A percentile compares a stretch with the other conserved stretches of the same genome.
Conservation (phyloP, 2,888 invertebrate species). For the Abrostola tripartita region DNA sequence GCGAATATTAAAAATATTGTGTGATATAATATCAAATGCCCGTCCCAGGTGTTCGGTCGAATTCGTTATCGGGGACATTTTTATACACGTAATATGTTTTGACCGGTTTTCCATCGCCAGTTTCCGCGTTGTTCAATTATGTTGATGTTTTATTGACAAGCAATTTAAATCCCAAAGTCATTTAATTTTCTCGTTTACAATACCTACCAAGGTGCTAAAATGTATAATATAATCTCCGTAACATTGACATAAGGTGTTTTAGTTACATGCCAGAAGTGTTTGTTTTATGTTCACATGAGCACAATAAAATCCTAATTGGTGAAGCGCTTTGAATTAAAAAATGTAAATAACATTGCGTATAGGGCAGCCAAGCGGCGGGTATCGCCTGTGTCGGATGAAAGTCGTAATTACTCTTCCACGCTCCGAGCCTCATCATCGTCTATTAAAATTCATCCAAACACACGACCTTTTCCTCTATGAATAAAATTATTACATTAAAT, state of each 20-base stretch:
- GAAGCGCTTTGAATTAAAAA: slow-evolving; percentile 54
- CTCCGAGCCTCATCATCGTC: slow-evolving; percentile 73
- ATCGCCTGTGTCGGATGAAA: slow-evolving; percentile 62
- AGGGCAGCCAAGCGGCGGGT: slow-evolving; percentile 41
- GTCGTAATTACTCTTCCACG: slow-evolving; percentile 72
- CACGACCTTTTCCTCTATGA: slow-evolving; percentile 74
- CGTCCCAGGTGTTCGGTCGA: slow-evolving; percentile 61
- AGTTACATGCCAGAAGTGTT: slow-evolving; percentile 38
- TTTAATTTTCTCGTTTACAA: slow-evolving; percentile 4
- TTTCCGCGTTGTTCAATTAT: slow-evolving; percentile 26
- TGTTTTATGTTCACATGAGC: slow-evolving; percentile 47
- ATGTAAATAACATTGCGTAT: slow-evolving; percentile 56
- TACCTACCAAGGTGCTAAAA: neutral
- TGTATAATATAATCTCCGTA: slow-evolving; percentile 17
- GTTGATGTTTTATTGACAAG: slow-evolving; percentile 37
- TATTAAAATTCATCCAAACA: slow-evolving; percentile 81
- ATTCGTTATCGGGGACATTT: slow-evolving; percentile 58
- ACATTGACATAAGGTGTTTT: slow-evolving; percentile 43
- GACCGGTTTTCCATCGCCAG: slow-evolving; percentile 18
- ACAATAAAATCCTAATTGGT: slow-evolving; percentile 55
- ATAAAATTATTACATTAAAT: slow-evolving; percentile 70
- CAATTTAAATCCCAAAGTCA: slow-evolving; percentile 25
- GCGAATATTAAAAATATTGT: slow-evolving; percentile 76
- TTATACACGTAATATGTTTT: slow-evolving; percentile 39
- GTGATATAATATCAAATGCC: slow-evolving; percentile 63